phyloP scores from a whole-genome alignment of 2,797 vertebrate genomes.

The Sebastes cheni region DNA sequence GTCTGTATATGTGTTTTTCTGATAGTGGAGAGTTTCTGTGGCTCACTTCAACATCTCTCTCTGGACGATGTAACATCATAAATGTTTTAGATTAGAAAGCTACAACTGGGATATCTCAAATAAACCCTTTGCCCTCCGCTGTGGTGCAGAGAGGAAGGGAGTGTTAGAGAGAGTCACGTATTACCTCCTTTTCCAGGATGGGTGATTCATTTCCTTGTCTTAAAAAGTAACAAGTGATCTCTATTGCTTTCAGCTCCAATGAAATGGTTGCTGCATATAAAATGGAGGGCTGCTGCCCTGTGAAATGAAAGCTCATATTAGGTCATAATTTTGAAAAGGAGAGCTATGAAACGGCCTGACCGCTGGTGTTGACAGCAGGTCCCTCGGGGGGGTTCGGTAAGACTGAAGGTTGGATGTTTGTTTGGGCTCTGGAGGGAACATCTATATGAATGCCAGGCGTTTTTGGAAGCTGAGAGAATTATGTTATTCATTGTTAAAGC shows the following conservation, averaged over 20 bases:
- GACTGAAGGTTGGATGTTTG: slow-evolving; percentile 14
- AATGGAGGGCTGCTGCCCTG: slow-evolving; percentile 16
- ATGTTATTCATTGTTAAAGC: background rate
- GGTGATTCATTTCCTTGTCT: slow-evolving; percentile 51
- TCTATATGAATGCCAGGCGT: background rate
- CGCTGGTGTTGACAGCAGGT: slow-evolving; percentile 21
- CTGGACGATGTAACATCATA: slow-evolving; percentile 58
- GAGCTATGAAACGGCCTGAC: slow-evolving; percentile 8
- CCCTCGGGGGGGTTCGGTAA: background rate
- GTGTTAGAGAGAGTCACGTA: slow-evolving; percentile 3
- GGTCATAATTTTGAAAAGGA: slow-evolving; percentile 28
- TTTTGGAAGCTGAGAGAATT: background rate
- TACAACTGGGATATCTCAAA: slow-evolving; percentile 35
- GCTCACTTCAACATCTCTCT: slow-evolving; percentile 37
- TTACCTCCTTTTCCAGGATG: slow-evolving; percentile 45
- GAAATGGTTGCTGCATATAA: slow-evolving; percentile 19
- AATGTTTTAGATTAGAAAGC: slow-evolving; percentile 68
- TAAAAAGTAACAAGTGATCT: slow-evolving; percentile 29
- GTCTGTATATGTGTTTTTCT: background rate
- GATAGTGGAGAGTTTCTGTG: slow-evolving; percentile 7
- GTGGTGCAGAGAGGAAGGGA: slow-evolving; percentile 19
- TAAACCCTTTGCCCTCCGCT: slow-evolving; percentile 28
- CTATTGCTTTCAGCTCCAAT: background rate
- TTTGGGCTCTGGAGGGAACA: slow-evolving; percentile 1
- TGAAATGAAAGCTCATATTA: slow-evolving; percentile 19